phyloP scores from a whole-genome alignment of 2,888 invertebrate species.

The Pyrrhia umbra region DNA sequence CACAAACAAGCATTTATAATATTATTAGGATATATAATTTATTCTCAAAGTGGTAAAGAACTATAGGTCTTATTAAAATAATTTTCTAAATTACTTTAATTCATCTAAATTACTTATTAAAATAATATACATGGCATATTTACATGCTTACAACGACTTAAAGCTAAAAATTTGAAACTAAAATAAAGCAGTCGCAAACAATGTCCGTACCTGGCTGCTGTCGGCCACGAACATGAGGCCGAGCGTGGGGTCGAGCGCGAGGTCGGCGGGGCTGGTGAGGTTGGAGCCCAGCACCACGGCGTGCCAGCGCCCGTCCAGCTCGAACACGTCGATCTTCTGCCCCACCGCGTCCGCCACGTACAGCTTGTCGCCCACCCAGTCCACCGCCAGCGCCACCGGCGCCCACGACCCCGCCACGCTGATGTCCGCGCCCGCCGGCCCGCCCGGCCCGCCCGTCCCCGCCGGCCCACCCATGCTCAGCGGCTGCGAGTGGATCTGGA shows the following conservation, averaged over 20 bases:
- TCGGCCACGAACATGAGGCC: constrained; percentile 97
- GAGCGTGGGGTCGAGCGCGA: constrained; percentile 97
- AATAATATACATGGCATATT: too few relatives aligned
- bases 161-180: too few relatives aligned
- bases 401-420: constrained; percentile 96
- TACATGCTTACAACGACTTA: too few relatives aligned
- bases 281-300: constrained; percentile 98
- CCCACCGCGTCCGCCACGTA: constrained; percentile 98
- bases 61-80: too few relatives aligned
- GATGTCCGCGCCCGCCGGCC: constrained; percentile 91
- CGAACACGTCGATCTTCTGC: constrained; percentile 97
- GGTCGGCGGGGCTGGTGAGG: constrained; percentile 96
- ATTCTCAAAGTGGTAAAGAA: too few relatives aligned
- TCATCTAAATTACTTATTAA: too few relatives aligned
- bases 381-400: constrained; percentile 97
- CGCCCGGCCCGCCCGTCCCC: neutral
- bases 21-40: too few relatives aligned
- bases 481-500: constrained; percentile 91
- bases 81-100: too few relatives aligned
- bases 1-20: too few relatives aligned
- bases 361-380: constrained; percentile 99
- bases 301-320: constrained; percentile 95
- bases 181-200: neutral
- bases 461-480: constrained; percentile 72
- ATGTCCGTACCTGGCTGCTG: constrained; percentile 92